phyloP scores from a whole-genome alignment of 1,140 invertebrate species.

The Zelostemma sp. region DNA sequence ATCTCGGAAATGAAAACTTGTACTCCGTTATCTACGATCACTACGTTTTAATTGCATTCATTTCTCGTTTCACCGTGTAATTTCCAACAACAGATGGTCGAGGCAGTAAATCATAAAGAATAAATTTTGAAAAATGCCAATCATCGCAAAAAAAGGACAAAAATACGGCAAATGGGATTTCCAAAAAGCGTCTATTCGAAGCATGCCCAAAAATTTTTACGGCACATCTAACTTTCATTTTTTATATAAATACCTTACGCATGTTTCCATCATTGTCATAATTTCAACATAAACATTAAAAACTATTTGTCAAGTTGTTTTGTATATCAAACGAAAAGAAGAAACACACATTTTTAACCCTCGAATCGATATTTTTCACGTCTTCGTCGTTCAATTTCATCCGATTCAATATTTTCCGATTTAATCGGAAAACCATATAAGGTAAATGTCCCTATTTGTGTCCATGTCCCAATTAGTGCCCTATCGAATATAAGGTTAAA shows the following conservation, averaged over 20 bases:
- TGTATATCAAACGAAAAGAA: too few relatives aligned
- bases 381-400: too few relatives aligned
- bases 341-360: too few relatives aligned
- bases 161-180: constrained; percentile 53
- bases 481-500: too few relatives aligned
- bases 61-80: neutral
- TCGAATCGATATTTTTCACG: too few relatives aligned
- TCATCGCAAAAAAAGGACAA: constrained; percentile 54
- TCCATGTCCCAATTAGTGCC: too few relatives aligned
- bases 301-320: too few relatives aligned
- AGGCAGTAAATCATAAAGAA: constrained; percentile 27
- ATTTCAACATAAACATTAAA: too few relatives aligned
- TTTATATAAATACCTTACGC: constrained; percentile 48
- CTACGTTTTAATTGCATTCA: constrained; percentile 28
- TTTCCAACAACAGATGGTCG: constrained; percentile 3
- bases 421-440: too few relatives aligned
- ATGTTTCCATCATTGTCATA: too few relatives aligned
- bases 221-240: constrained; percentile 57
- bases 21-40: constrained; percentile 24
- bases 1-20: constrained; percentile 19
- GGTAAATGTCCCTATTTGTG: too few relatives aligned
- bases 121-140: constrained; percentile 69
- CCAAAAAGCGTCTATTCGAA: constrained; percentile 68
- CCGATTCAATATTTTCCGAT: too few relatives aligned
- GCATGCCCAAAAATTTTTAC: constrained; percentile 69